phyloP scores from a whole-genome alignment of 2,888 invertebrate genomes.

The Eumacrocentrus americanus region DNA sequence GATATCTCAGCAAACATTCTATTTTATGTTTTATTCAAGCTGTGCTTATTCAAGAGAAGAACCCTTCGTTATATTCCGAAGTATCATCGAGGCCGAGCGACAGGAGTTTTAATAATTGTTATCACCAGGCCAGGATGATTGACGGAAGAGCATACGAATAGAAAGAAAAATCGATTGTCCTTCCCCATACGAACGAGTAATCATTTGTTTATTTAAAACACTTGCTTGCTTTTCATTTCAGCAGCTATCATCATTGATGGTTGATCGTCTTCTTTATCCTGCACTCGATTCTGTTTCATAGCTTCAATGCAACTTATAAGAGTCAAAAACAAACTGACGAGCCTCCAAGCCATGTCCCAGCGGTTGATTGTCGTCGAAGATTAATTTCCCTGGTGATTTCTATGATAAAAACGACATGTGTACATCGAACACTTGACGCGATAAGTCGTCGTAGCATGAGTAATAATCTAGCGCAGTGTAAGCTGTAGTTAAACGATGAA shows the following conservation, averaged over 20 bases:
- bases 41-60: too few species aligned
- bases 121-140: neutral
- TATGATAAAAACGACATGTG: constrained; percentile 12
- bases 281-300: neutral
- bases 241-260: neutral
- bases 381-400: constrained; percentile 1
- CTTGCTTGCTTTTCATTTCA: constrained; percentile 18
- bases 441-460: neutral
- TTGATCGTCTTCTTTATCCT: neutral
- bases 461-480: constrained; percentile 10
- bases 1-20: too few species aligned
- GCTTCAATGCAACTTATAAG: too few species aligned
- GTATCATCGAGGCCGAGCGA: neutral
- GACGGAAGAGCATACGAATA: constrained; percentile 6
- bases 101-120: constrained; percentile 3
- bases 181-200: neutral
- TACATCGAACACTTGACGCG: neutral
- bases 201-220: constrained; percentile 2
- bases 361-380: neutral
- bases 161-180: neutral
- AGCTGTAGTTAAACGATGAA: constrained; percentile 15
- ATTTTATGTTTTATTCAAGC: too few species aligned
- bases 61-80: neutral
- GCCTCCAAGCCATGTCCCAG: neutral
- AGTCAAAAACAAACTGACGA: neutral